Base-by-base conservation (phyloP, 2,888 invertebrate species). In the Acronicta alni region DNA sequence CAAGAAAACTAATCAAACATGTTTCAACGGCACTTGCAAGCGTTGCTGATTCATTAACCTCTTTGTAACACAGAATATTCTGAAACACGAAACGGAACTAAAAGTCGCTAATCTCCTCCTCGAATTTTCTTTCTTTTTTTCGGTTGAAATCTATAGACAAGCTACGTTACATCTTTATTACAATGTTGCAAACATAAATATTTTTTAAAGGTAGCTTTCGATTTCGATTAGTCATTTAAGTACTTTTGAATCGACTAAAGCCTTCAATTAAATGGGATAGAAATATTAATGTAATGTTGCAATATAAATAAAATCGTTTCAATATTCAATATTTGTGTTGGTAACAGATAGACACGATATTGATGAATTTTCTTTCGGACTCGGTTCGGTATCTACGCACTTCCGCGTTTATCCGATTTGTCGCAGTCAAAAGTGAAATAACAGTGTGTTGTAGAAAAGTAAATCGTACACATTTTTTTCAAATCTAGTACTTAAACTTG, bases 21-120 rank as follows among this genome's bases (percentile, higher is more conserved):
- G 87, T 85, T 92, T 89, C 85, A 87, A 80, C 84, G 81, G 75
- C 89, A 89, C 91, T 87, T n/a, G 74, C 80, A 82, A 63, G 77
- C 84, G 85, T 86, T 85, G 87, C 83, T 90, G 89, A 90, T 84
- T 89, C 90, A 89, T 87, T 90, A 92, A 89, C 89, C 90, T 89
- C 79, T 76, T 78, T 81, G 68, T 79, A 78, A 63, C 81, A 85
- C 81, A 82, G 86, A 91, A 89, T 88, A 88, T 85, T 90, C 84
- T 88, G 89, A 86, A 87, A 87, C 87, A 87, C 84, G 81, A 86
- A 88, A 81, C 61, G 81, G 85, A 88, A 81, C 61, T 74, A 76
- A 79, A n/a, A n/a, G n/a, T 83, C 79, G 87, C 81, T 83, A 88
- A 89, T 89, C 90, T 89, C 85, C 83, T 86, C 83, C 84, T 85